A percentile compares a stretch with the other conserved stretches of the same genome.
These are phyloP conservation scores for Hippoglossus stenolepis DNA, from an alignment of 2,113 vertebrate genomes.

Conservation along the genomic window DNA sequence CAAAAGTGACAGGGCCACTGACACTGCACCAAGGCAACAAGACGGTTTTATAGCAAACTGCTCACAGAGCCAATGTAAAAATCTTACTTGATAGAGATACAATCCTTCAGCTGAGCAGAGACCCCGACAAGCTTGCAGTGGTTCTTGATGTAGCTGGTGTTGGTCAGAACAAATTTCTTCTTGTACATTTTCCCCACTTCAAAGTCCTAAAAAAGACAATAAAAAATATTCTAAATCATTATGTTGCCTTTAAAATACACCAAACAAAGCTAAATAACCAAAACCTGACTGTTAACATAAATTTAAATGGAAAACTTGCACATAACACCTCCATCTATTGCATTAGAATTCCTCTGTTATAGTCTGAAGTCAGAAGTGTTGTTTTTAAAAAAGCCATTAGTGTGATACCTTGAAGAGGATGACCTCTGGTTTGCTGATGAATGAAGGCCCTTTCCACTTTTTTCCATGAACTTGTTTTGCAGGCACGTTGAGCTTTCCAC, in stretches of 20 bases:
- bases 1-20: background rate
- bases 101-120: slow-evolving; percentile 84
- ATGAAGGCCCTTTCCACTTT: slow-evolving; percentile 80
- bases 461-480: slow-evolving; percentile 73
- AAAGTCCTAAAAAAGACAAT: slow-evolving; percentile 87
- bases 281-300: too few species aligned
- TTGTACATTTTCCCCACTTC: slow-evolving; percentile 90
- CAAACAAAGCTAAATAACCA: background rate
- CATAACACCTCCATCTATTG: background rate
- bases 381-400: background rate
- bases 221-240: background rate
- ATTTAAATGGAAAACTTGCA: background rate
- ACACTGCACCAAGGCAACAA: background rate
- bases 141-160: slow-evolving; percentile 85
- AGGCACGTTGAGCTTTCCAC: slow-evolving; percentile 50
- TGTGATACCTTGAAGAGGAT: slow-evolving; percentile 89
- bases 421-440: slow-evolving; percentile 89
- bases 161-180: slow-evolving; percentile 88
- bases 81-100: slow-evolving; percentile 86
- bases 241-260: background rate
- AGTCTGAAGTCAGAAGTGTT: background rate
- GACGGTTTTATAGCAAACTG: background rate
- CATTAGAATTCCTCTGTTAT: background rate
- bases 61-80: background rate
- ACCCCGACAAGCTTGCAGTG: slow-evolving; percentile 86